phyloP scores from a whole-genome alignment of 2,797 vertebrate species.

The Calcarius lapponicus region DNA sequence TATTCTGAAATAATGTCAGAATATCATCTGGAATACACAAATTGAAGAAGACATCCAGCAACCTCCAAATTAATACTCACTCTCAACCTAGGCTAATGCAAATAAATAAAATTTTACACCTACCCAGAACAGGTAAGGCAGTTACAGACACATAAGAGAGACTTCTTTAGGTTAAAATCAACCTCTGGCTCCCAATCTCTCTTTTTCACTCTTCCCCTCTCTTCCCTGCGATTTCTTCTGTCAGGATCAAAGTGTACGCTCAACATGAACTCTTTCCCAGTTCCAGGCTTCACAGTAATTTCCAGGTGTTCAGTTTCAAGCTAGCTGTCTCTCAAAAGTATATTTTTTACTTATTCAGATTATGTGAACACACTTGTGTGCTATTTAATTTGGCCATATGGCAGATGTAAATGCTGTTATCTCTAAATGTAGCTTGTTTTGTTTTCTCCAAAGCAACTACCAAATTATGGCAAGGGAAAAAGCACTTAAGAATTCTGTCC shows the following conservation, averaged over 20 bases:
- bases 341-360: neutral
- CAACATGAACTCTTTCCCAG: neutral
- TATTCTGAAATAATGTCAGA: neutral
- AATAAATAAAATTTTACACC: neutral
- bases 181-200: neutral
- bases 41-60: neutral
- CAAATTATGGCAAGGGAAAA: neutral
- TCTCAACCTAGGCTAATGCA: neutral
- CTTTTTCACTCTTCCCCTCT: neutral
- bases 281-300: neutral
- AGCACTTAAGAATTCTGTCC: neutral
- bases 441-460: neutral
- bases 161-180: neutral
- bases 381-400: neutral
- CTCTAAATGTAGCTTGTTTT: neutral
- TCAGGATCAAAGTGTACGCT: neutral
- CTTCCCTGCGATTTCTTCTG: neutral
- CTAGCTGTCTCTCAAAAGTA: neutral
- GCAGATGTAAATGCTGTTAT: neutral
- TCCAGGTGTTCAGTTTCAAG: neutral
- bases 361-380: neutral
- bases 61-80: neutral
- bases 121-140: neutral
- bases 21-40: neutral
- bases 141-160: neutral